Evolutionary conservation across 2,797 vertebrate genomes (phyloP).

Genomic region (Momotus momota): DNA sequence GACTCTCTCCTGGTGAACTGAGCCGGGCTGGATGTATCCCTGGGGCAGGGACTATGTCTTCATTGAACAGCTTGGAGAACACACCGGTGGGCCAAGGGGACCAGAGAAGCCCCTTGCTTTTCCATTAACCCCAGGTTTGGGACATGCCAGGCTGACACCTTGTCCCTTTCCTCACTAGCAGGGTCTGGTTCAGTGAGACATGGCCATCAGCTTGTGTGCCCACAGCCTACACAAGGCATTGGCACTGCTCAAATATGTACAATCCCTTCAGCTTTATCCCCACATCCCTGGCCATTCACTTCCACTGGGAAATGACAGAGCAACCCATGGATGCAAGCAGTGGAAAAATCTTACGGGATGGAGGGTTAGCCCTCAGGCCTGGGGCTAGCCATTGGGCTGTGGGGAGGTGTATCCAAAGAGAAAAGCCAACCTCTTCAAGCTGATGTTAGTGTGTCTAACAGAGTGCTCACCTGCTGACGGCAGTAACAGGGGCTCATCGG

Average conservation of each 20-base stretch:
- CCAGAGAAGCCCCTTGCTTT: not conserved
- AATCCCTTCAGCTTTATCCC: not conserved
- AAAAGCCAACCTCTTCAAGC: not conserved
- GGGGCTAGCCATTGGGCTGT: not conserved
- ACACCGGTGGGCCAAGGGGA: not conserved
- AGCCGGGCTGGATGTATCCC: not conserved
- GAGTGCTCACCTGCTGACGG: not conserved
- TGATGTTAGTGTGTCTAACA: not conserved
- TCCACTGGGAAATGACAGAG: not conserved
- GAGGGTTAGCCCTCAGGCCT: not conserved
- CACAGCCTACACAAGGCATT: not conserved
- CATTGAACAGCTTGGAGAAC: too few relatives aligned
- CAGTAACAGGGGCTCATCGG: not conserved
- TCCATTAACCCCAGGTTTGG: too few relatives aligned
- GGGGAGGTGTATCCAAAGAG: not conserved
- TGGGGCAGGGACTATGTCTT: not conserved
- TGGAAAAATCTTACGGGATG: not conserved
- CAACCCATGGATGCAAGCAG: not conserved
- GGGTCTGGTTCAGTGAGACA: not conserved
- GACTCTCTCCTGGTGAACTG: not conserved
- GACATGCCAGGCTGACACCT: not conserved
- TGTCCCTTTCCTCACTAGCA: not conserved
- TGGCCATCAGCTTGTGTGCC: not conserved
- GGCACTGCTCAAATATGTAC: not conserved
- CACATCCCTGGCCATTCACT: not conserved